phyloP scores from a whole-genome alignment of 2,888 invertebrate species.

The Sinohyriopsis cumingii region DNA sequence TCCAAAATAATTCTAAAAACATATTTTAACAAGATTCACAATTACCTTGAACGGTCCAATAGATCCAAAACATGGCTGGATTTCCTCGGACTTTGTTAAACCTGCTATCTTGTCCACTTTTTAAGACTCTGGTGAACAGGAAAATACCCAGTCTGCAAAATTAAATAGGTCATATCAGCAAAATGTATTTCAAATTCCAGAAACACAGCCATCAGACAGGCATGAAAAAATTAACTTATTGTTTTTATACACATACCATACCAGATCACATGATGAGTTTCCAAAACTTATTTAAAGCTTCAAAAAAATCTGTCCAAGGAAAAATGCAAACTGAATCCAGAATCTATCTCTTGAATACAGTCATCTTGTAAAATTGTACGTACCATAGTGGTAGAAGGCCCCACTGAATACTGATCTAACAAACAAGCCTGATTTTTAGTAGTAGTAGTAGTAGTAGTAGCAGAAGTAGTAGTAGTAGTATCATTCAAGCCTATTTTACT shows the following conservation, averaged over 20 bases:
- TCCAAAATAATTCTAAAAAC: not conserved
- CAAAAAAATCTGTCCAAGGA: no score
- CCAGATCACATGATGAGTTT: not conserved
- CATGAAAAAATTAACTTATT: not conserved
- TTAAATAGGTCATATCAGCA: constrained; percentile 1
- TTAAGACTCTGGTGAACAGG: constrained; percentile 69
- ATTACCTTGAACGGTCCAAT: constrained; percentile 72
- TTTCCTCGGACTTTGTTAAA: constrained; percentile 66
- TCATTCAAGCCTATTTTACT: no score
- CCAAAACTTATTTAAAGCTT: not conserved
- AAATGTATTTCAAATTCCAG: no score
- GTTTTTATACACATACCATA: not conserved
- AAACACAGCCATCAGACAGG: not conserved
- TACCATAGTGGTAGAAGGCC: no score
- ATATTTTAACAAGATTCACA: not conserved
- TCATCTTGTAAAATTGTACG: no score
- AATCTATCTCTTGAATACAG: no score
- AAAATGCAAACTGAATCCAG: no score
- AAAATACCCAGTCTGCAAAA: constrained; percentile 68
- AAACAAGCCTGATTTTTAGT: no score
- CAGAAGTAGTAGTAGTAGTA: no score
- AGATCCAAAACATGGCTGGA: constrained; percentile 63
- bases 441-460: no score
- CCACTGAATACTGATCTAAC: no score
- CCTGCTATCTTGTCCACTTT: constrained; percentile 68